phyloP scores from a whole-genome alignment of 1,140 invertebrate genomes.

The Habropoda laboriosa region DNA sequence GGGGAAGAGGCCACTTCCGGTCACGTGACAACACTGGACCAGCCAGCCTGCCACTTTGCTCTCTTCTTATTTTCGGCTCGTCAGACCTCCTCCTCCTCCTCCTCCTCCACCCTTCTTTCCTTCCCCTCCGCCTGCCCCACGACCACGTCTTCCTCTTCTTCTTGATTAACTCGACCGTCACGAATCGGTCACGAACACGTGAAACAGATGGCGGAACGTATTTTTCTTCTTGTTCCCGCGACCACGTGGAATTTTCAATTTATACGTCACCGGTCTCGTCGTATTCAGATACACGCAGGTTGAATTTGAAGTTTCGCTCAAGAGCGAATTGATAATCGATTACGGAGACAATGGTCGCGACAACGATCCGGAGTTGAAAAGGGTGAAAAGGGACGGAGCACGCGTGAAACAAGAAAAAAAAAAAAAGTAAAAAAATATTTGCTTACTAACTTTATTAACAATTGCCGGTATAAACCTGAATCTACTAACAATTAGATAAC shows the following conservation, averaged over 20 bases:
- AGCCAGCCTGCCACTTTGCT: constrained; percentile 80
- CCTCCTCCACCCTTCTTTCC: constrained; percentile 37
- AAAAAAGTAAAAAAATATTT: constrained; percentile 7
- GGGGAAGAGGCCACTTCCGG: constrained; percentile 77
- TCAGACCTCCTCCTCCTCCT: constrained; percentile 64
- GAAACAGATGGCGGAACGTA: constrained; percentile 25
- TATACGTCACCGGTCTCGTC: too few relatives aligned
- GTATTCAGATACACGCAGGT: too few relatives aligned
- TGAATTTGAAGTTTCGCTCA: too few relatives aligned
- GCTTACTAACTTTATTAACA: constrained; percentile 51
- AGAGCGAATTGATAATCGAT: too few relatives aligned
- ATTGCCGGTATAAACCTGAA: constrained; percentile 50
- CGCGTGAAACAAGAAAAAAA: neutral
- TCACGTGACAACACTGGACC: constrained; percentile 80
- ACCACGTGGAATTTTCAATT: neutral
- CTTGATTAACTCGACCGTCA: constrained; percentile 57
- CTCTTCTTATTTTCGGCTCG: constrained; percentile 82
- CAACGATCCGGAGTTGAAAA: too few relatives aligned
- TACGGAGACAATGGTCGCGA: too few relatives aligned
- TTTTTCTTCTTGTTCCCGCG: neutral
- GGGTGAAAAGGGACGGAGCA: neutral
- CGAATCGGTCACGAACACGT: constrained; percentile 56
- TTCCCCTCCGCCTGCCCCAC: constrained; percentile 53
- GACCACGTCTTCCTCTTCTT: constrained; percentile 57
- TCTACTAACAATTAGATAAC: constrained; percentile 53